Conservation (phyloP, 1,140 invertebrate species). For the Sitodiplosis mosellana region DNA sequence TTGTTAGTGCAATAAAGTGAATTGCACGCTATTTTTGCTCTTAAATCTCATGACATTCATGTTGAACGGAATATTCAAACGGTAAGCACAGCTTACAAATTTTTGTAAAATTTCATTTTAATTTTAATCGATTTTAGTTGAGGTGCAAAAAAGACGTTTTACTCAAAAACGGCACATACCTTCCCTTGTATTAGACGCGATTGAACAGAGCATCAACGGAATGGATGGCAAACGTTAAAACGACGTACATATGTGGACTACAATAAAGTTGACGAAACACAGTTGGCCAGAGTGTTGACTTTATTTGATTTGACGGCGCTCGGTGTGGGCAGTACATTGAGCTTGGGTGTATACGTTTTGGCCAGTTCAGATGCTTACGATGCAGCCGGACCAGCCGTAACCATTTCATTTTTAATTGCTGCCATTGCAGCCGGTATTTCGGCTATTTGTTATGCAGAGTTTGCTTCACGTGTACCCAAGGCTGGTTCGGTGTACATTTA, state of each 20-base stretch:
- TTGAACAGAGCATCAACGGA: too few relatives aligned
- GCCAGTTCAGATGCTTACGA: constrained; percentile 73
- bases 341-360: constrained; percentile 83
- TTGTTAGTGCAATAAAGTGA: too few relatives aligned
- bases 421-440: constrained; percentile 77
- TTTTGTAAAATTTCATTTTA: too few relatives aligned
- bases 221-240: neutral
- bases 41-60: too few relatives aligned
- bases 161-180: too few relatives aligned
- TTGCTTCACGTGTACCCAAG: constrained; percentile 68
- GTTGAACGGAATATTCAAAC: too few relatives aligned
- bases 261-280: constrained; percentile 30
- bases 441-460: constrained; percentile 77
- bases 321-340: constrained; percentile 74
- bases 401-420: too few relatives aligned
- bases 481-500: constrained; percentile 78
- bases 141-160: neutral
- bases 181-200: too few relatives aligned
- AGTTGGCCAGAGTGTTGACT: constrained; percentile 53
- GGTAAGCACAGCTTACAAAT: too few relatives aligned
- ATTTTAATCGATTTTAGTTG: too few relatives aligned
- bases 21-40: too few relatives aligned
- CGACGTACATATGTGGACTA: constrained; percentile 18
- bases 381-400: constrained; percentile 70
- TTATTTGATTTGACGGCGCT: constrained; percentile 64